phyloP scores from a whole-genome alignment of 2,888 invertebrate species.

The Steromphala cineraria region DNA sequence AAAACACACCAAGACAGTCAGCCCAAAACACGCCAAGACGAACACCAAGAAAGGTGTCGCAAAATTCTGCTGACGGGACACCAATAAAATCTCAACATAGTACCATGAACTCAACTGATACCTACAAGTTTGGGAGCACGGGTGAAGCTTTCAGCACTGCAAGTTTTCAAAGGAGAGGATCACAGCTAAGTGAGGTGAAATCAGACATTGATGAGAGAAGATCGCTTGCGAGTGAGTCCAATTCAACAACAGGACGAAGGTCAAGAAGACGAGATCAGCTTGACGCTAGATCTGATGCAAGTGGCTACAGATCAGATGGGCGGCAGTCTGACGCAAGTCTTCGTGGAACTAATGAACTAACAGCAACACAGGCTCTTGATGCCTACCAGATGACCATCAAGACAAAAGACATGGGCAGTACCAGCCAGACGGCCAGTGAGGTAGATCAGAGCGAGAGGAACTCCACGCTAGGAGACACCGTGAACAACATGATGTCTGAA shows the following conservation, averaged over 20 bases:
- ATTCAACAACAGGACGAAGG: background rate
- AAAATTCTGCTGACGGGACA: too few species aligned
- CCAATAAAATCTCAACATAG: too few species aligned
- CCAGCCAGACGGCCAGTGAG: slow-evolving; percentile 8
- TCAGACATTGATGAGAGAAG: background rate
- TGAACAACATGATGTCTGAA: background rate
- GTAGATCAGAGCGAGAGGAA: background rate
- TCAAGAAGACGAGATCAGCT: background rate
- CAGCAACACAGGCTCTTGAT: slow-evolving; percentile 53
- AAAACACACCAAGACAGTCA: too few species aligned
- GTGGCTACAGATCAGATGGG: background rate
- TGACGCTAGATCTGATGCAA: background rate
- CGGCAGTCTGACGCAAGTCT: background rate
- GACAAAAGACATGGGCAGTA: slow-evolving; percentile 32
- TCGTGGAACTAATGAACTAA: slow-evolving; percentile 43
- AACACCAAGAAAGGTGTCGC: too few species aligned
- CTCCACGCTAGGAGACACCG: background rate
- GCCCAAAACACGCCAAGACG: too few species aligned
- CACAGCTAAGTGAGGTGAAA: background rate
- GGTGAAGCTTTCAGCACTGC: slow-evolving; percentile 37
- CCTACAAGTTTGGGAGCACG: slow-evolving; percentile 36
- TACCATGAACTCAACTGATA: slow-evolving; percentile 22
- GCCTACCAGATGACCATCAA: slow-evolving; percentile 57
- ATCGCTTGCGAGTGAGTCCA: background rate
- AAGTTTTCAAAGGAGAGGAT: slow-evolving; percentile 7